Evolutionary conservation across 2,797 vertebrate genomes (phyloP), one percentile per base, ranked within the genome.

Genomic region (Thunnus albacares): DNA sequence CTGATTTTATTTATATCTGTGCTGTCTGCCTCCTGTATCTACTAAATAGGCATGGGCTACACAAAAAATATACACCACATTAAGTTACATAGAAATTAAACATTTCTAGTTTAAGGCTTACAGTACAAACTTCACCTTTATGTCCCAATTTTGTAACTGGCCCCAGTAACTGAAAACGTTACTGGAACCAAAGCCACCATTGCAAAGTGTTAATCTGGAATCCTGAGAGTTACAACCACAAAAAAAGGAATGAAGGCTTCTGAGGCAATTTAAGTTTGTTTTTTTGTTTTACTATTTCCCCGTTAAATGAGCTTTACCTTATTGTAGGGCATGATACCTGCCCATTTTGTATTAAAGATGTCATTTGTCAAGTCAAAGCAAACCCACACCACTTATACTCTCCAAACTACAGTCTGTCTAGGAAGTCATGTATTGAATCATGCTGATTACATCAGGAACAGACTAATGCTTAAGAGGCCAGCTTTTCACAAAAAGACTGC

Each of bases 401-500:
- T 66, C 5, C 22, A 18, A 69, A 10, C 30, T 17, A 45, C 15
- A 6, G 2, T 41, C n/a, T 56, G 22, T 71, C 72, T 49, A 20
- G 35, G 71, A 73, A 22, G 33, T 62, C 71, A 63, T 22, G 24
- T 64, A 68, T n/a, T 10, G 18, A 75, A 56, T 80, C 35, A 63
- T 33, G 30, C 18, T 0, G 4, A 24, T 33, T 45, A 45, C 12
- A 17, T 65, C 30, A 8, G 22, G 5, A n/a, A 45, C 14, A 58
- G 12, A 59, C 22, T 38, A 63, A 38, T 28, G 26, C 17, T 43
- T 43, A 20, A 14, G 24, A 70, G 28, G 18, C 18, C 43, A 49
- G 35, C 14, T 33, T 71, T 11, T 51, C 61, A 71, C 6, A 38
- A 67, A 75, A 70, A 63, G 3, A 51, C 15, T 5, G 13, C 1